These are phyloP conservation scores for Meganola albula DNA, from an alignment of 2,888 invertebrate species.

Conservation along the genomic window DNA sequence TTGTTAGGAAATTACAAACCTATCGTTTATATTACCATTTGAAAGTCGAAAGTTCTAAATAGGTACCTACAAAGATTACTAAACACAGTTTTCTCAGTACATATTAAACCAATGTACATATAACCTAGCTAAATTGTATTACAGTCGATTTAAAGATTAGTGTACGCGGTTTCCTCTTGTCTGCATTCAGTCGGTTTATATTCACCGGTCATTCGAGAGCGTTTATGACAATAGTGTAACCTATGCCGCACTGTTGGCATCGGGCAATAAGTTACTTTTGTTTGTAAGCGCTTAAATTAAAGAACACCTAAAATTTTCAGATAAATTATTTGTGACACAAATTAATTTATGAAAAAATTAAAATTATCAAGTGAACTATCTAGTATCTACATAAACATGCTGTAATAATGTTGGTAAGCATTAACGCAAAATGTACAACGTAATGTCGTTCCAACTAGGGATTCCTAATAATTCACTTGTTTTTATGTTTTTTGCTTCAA, in stretches of 20 bases:
- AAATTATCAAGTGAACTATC: no score
- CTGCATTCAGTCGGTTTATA: slow-evolving; percentile 41
- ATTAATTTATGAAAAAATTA: no score
- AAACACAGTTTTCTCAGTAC: slow-evolving; percentile 26
- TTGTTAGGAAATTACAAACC: slow-evolving; percentile 15
- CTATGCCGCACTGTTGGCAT: slow-evolving; percentile 53
- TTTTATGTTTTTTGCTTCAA: no score
- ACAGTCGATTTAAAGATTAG: slow-evolving; percentile 26
- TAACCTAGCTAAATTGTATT: slow-evolving; percentile 27
- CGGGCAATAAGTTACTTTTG: slow-evolving; percentile 60
- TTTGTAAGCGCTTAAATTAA: slow-evolving; percentile 60
- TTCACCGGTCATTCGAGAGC: slow-evolving; percentile 36
- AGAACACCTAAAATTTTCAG: slow-evolving; percentile 37
- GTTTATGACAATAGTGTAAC: slow-evolving; percentile 56
- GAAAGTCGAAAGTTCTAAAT: slow-evolving; percentile 26
- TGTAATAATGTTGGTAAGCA: no score
- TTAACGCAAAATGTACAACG: no score
- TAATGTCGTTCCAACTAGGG: no score
- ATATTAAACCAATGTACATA: no score
- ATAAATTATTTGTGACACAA: no score
- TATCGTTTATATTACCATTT: slow-evolving; percentile 17
- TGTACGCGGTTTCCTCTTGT: slow-evolving; percentile 31
- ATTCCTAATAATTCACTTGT: no score
- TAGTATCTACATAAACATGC: no score
- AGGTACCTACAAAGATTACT: slow-evolving; percentile 20